Base-by-base conservation (phyloP, 2,888 invertebrate species). In the Ophion ventricosus region DNA sequence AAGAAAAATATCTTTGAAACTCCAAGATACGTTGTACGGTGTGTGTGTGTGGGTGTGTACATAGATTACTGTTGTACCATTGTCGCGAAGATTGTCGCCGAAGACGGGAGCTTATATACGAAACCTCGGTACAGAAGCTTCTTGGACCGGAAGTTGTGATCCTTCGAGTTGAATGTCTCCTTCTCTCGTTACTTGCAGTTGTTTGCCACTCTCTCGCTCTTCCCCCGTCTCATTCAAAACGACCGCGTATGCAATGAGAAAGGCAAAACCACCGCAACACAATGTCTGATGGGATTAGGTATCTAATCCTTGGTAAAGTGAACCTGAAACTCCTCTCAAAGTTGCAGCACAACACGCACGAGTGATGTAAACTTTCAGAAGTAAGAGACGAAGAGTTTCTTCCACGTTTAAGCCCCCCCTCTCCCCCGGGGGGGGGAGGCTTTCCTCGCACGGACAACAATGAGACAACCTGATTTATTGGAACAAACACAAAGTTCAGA, bases 231-330 rank as follows among this genome's bases (percentile, higher is more conserved):
- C 49, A 17, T 49, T 49, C 35, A 10, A 10, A 69, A 43, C 54
- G 64, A n/a, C 17, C 49, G 49, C 49, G 49, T 49, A 49, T 17
- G 49, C 49, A 49, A 49, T 17, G 49, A 17, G 49, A 49, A 49
- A 49, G 49, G 49, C 49, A 49, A 49, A 49, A 49, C 49, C 49
- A 26, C 17, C 25, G 67, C 63, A 66, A 29, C 64, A 72, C 54
- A 78, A 69, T 70, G 80, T 57, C 81, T 75, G 80, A 84, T 64
- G 67, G 78, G 81, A 84, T 84, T 84, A 81, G 77, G 43, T 81
- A 75, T 84, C 80, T 84, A 81, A 84, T 81, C 78, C 81, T 70
- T 74, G 54, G 66, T 69, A 69, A 74, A 84, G 81, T 74, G 84
- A 84, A 81, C 81, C 77, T 69, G 84, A 81, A 84, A 84, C 84